Base-by-base conservation (phyloP, 2,797 vertebrate species). In the Antrozous pallidus region DNA sequence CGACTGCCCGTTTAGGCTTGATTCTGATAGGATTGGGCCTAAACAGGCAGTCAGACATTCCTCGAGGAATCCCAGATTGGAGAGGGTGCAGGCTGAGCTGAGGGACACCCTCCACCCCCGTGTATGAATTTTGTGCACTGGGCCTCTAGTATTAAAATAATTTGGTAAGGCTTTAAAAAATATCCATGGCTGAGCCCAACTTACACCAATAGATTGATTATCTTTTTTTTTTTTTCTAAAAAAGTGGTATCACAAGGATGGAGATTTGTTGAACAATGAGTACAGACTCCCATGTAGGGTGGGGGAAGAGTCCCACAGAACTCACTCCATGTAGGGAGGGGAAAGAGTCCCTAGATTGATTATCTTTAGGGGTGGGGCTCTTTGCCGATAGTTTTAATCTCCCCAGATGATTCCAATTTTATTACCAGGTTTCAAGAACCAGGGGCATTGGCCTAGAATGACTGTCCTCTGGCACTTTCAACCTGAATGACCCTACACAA, bases 111-210 rank as follows among this genome's bases (percentile, higher is more conserved):
- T n/a, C n/a, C n/a, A n/a, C n/a, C n/a, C n/a, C n/a, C n/a, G n/a
- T n/a, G n/a, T n/a, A n/a, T n/a, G n/a, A n/a, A n/a, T n/a, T n/a
- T n/a, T n/a, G n/a, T n/a, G n/a, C n/a, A n/a, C n/a, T n/a, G n/a
- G n/a, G n/a, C n/a, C n/a, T n/a, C n/a, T n/a, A n/a, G n/a, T 87
- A 80, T 71, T 91, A 78, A 96, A 69, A 79, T 61, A 61, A 31
- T 28, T 36, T 28, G 28, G 10, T 31, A 75, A 91, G 77, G 58
- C 16, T 58, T 81, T 74, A 33, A 31, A 93, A 88, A 78, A 63
- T 54, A 40, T 3, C 6, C 31, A 1, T 69, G n/a, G 5, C 6
- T 91, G 33, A 78, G 24, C 11, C 61, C 38, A 80, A 18, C 12
- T 31, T 74, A 17, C 81, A 26, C 11, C 3, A 88, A 38, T 33